These are phyloP conservation scores for Reinhardtius hippoglossoides DNA, from an alignment of 2,113 vertebrate genomes.

Conservation along the genomic window DNA sequence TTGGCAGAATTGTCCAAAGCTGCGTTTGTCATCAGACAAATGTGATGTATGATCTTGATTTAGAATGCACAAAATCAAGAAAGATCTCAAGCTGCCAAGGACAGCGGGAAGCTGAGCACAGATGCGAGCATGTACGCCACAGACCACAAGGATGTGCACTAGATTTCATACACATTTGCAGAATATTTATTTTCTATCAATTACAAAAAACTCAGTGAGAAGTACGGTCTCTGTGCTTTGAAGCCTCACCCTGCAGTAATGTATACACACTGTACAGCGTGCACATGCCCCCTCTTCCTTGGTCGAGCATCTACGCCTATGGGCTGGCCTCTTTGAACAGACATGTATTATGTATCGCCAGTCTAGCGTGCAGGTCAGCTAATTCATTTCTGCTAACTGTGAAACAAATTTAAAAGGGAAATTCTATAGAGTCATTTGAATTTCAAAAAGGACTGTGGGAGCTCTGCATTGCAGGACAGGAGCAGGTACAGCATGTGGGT, in stretches of 20 bases:
- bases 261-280: background rate
- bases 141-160: background rate
- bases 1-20: slow-evolving; percentile 71
- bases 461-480: slow-evolving; percentile 15
- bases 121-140: slow-evolving; percentile 2
- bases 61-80: slow-evolving; percentile 54
- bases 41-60: slow-evolving; percentile 72
- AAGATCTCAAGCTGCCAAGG: slow-evolving; percentile 43
- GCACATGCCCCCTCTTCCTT: background rate
- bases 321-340: slow-evolving; percentile 23
- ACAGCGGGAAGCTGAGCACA: slow-evolving; percentile 36
- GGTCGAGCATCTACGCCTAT: slow-evolving; percentile 7
- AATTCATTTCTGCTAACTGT: slow-evolving; percentile 77
- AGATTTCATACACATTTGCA: background rate
- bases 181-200: slow-evolving; percentile 17
- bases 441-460: slow-evolving; percentile 55
- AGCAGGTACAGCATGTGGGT: slow-evolving; percentile 37
- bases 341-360: slow-evolving; percentile 61
- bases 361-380: slow-evolving; percentile 64
- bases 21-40: slow-evolving; percentile 66
- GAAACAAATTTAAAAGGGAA: slow-evolving; percentile 64
- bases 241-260: slow-evolving; percentile 6
- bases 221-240: slow-evolving; percentile 28
- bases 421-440: slow-evolving; percentile 57
- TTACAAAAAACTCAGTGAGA: slow-evolving; percentile 5